Percentiles rank a stretch among this genome's conserved stretches.
Evolutionary conservation across 2,797 vertebrate species (phyloP).

Genomic region (Limosa lapponica): DNA sequence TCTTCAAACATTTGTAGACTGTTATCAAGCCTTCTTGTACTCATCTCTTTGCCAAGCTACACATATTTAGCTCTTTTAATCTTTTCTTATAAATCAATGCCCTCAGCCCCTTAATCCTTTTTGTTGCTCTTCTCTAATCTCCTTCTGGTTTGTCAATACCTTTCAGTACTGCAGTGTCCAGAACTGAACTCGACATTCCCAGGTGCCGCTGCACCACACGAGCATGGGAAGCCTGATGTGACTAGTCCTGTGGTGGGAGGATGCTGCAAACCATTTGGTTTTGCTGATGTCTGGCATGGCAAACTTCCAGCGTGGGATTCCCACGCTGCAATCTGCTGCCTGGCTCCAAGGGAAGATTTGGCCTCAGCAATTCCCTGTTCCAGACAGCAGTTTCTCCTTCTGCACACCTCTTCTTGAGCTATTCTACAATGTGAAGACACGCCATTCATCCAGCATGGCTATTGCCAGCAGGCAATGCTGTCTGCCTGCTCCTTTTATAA

Average conservation of each 20-base stretch:
- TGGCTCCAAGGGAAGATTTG: not conserved
- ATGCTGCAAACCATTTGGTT: not conserved
- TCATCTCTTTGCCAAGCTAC: constrained; percentile 37
- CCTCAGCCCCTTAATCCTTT: constrained; percentile 65
- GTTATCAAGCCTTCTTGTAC: not conserved
- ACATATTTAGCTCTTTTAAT: constrained; percentile 63
- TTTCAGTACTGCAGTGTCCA: not conserved
- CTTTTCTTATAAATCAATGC: constrained; percentile 65
- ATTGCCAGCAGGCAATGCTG: not conserved
- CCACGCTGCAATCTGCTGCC: not conserved
- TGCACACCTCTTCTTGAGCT: not conserved
- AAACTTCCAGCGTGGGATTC: not conserved
- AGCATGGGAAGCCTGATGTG: rapidly evolving
- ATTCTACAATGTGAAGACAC: rapidly evolving
- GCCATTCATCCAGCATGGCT: rapidly evolving
- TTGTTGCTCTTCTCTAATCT: constrained; percentile 65
- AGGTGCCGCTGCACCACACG: rapidly evolving
- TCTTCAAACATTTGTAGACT: not conserved
- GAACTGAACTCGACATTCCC: rapidly evolving
- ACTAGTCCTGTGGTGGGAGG: not conserved
- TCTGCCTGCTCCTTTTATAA: not conserved
- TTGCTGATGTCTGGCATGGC: not conserved
- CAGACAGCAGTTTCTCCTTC: not conserved
- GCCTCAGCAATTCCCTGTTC: rapidly evolving
- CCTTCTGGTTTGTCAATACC: not conserved